Base-by-base conservation (phyloP, 2,888 invertebrate species). In the Phalangium opilio region DNA sequence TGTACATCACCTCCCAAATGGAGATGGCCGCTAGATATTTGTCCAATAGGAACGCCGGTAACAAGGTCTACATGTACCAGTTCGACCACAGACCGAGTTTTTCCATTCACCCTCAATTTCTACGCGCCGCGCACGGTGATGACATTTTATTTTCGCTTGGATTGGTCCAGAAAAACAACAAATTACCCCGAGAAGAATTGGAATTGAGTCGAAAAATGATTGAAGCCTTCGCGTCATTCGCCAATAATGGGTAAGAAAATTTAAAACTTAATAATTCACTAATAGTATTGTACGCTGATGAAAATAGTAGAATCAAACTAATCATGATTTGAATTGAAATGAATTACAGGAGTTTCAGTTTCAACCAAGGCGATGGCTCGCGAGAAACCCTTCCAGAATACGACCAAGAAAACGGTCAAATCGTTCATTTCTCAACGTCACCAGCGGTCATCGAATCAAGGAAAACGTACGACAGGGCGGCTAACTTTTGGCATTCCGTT, bases 61-160 rank as follows among this genome's bases (percentile, higher is more conserved):
- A 48, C n/a, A 40, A 41, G 10, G 55, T 60, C 3, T 61, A 46
- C 49, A 52, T 58, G 8, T 63, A 62, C 50, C 53, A 60, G 32
- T 58, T 62, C 32, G 46, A 50, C n/a, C 60, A 63, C 41, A 46
- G 58, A 5, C 57, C 61, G 1, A 51, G 54, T 2, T 53, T 53
- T 40, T 60, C 61, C 1, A 50, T 44, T 14, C 52, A 55, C 7
- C 55, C 55, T 2, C 10, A 35, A n/a, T 55, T 54, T 42, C 48
- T 57, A 8, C 43, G 44, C 17, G 54, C 55, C 14, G 49, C 45
- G n/a, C 57, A 56, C 17, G 57, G 57, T 12, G 56, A 56, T 20
- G 56, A 57, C 36, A 52, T 57, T 11, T n/a, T 55, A 3, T 47
- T 52, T 15, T 21, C 52, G 2, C 40, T 55, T 15, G 57, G 55